Conservation (phyloP, 2,113 vertebrate species). For the Danionella cerebrum region DNA sequence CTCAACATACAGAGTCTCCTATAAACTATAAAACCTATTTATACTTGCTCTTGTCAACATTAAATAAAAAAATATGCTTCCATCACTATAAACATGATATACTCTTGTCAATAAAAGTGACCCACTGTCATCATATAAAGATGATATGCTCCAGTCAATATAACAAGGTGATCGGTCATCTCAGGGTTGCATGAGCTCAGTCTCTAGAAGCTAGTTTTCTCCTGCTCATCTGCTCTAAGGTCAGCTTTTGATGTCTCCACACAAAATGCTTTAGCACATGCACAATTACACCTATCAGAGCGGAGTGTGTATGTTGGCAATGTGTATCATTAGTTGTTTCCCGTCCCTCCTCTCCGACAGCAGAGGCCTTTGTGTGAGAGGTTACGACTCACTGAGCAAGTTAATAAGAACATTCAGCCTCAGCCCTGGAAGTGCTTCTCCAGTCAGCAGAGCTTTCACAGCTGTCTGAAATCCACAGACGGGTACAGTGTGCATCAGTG, state of each 20-base stretch:
- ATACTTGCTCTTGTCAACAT: too few relatives aligned
- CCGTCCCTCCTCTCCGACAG: not conserved
- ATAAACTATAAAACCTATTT: too few relatives aligned
- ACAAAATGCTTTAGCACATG: not conserved
- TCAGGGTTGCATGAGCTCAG: too few relatives aligned
- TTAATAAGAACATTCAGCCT: constrained; percentile 31
- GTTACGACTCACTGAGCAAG: constrained; percentile 28
- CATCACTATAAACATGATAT: too few relatives aligned
- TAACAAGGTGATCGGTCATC: too few relatives aligned
- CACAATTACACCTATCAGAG: constrained; percentile 15
- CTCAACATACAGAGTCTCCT: too few relatives aligned
- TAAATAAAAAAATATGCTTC: too few relatives aligned
- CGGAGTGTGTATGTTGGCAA: not conserved
- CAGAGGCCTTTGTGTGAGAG: constrained; percentile 4
- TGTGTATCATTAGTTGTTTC: constrained; percentile 26
- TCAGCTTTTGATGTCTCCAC: not conserved
- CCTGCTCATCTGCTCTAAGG: not conserved
- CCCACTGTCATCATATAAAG: too few relatives aligned
- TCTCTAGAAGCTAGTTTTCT: not conserved
- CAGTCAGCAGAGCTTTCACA: constrained; percentile 20
- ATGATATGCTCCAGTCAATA: too few relatives aligned
- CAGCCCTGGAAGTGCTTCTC: constrained; percentile 18
- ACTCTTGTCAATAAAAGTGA: too few relatives aligned
- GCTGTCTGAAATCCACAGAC: constrained; percentile 3
- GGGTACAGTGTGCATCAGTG: too few relatives aligned